Evolutionary conservation across 1,140 invertebrate genomes (phyloP).

Genomic region (Anastatus disparis): DNA sequence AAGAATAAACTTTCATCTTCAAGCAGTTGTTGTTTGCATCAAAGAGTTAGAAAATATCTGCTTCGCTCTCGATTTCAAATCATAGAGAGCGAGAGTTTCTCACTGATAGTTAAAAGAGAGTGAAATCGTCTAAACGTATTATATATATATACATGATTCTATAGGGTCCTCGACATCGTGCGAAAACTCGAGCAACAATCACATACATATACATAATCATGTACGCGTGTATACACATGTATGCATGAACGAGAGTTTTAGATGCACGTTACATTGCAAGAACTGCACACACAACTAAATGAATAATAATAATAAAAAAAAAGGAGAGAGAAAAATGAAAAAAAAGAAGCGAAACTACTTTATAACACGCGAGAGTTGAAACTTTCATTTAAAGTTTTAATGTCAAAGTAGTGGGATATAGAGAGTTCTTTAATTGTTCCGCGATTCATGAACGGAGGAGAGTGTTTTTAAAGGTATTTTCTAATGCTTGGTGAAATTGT

Average conservation of each 20-base stretch:
- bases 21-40: neutral
- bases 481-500: too few species aligned
- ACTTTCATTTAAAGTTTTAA: slow-evolving; percentile 28
- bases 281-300: too few species aligned
- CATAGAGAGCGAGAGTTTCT: slow-evolving; percentile 38
- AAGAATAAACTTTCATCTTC: slow-evolving; percentile 13
- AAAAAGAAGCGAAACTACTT: neutral
- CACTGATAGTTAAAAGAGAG: too few species aligned
- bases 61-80: neutral
- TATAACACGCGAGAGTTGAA: neutral
- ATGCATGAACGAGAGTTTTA: too few species aligned
- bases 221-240: too few species aligned
- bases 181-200: slow-evolving; percentile 8
- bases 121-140: slow-evolving; percentile 30
- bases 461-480: slow-evolving; percentile 12
- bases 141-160: too few species aligned
- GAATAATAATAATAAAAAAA: too few species aligned
- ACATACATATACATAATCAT: too few species aligned
- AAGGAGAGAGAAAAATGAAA: too few species aligned
- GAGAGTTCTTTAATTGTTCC: neutral
- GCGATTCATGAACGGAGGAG: neutral
- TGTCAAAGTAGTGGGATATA: too few species aligned
- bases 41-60: neutral
- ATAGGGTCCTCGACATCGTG: slow-evolving; percentile 10
- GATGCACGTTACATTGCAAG: too few species aligned